These are phyloP conservation scores for Promerops cafer DNA, from an alignment of 2,113 vertebrate species.

Conservation along the genomic window DNA sequence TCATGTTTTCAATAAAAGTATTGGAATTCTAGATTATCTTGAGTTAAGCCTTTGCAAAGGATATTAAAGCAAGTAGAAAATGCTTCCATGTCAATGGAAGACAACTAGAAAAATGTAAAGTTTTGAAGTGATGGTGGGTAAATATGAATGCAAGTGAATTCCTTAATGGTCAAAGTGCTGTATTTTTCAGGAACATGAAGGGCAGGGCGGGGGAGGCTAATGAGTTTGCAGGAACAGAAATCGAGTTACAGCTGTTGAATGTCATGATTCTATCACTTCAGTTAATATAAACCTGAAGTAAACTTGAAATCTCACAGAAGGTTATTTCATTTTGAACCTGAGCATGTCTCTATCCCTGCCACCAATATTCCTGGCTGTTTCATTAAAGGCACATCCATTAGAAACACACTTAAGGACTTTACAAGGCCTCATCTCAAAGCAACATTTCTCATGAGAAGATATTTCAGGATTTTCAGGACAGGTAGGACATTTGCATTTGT, in stretches of 20 bases:
- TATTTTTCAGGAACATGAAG: not conserved
- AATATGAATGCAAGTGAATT: not conserved
- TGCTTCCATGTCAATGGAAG: not conserved
- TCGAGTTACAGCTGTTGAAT: not conserved
- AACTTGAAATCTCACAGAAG: not conserved
- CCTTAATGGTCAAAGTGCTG: not conserved
- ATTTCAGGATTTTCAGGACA: not conserved
- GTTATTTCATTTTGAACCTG: not conserved
- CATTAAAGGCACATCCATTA: not conserved
- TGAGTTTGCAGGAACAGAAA: not conserved
- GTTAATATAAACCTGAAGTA: not conserved
- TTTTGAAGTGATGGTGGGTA: not conserved
- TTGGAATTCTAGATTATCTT: not conserved
- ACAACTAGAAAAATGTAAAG: not conserved
- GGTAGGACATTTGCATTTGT: not conserved
- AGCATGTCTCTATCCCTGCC: not conserved
- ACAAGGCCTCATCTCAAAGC: not conserved
- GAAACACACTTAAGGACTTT: not conserved
- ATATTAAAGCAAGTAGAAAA: not conserved
- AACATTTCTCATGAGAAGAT: not conserved
- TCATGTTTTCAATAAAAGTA: not conserved
- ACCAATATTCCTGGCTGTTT: not conserved
- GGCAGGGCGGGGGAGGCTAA: fast-evolving
- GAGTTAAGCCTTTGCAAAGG: not conserved
- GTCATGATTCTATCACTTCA: not conserved